Conservation (phyloP, 2,797 vertebrate genomes). For the Anas bernieri region DNA sequence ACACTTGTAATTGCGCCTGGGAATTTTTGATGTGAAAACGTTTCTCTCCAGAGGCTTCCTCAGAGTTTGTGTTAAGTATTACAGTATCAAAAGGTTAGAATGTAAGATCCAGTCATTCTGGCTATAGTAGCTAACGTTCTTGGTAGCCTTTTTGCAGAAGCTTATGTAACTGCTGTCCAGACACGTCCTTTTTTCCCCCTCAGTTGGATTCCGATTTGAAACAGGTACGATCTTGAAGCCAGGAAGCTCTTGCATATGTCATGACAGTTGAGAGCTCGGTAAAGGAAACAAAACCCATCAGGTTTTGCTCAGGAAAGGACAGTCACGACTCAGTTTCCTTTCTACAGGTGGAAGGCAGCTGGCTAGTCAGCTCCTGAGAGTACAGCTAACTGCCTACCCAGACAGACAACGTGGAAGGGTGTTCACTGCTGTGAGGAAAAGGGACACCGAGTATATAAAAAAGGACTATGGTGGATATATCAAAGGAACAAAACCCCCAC, state of each 20-base stretch:
- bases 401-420: not conserved
- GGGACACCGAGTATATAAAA: not conserved
- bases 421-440: not conserved
- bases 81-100: not conserved
- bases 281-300: not conserved
- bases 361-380: not conserved
- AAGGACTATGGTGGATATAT: not conserved
- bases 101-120: not conserved
- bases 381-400: not conserved
- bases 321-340: not conserved
- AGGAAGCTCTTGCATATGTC: not conserved
- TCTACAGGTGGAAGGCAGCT: not conserved
- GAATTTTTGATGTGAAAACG: not conserved
- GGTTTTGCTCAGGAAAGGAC: not conserved
- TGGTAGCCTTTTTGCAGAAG: not conserved
- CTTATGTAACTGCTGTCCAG: not conserved
- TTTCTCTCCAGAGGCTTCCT: not conserved
- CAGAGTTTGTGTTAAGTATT: not conserved
- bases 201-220: not conserved
- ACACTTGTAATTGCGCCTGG: not conserved
- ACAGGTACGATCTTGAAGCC: not conserved
- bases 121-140: not conserved
- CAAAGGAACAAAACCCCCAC: accelerated
- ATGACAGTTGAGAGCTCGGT: not conserved
- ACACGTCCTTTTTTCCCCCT: not conserved